Evolutionary conservation across 1,140 invertebrate species (phyloP), one percentile per base, ranked within the genome.

Genomic region (Panagrolaimus sp.): DNA sequence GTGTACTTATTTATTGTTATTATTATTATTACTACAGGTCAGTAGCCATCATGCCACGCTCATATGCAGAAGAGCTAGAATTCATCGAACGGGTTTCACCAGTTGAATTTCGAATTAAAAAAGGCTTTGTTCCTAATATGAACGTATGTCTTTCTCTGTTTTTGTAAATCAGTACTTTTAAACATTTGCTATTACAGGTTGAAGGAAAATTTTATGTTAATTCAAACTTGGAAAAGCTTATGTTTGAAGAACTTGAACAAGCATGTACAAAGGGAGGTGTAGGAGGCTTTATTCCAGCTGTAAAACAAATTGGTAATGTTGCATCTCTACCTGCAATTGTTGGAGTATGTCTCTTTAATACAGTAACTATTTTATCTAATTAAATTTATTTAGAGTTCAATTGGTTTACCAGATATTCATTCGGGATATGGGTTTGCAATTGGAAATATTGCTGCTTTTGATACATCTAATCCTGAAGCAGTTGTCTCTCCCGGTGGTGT

Each of bases 301-400:
- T 99, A 70, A 98, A 98, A 87, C 96, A 99, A 86, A 98, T 99
- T 78, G 96, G 93, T 0, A 99, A 99, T 88, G 96, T 99, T 53
- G 96, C 96, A 61, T 93, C 96, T 7, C 85, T 99, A 45, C 96
- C 96, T 61, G 96, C 95, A 3, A 98, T 99, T 76, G 94, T 99
- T 62, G 92, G 92, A 51, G 84, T 86, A 79, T 71, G 77, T 81
- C 7, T 44, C 62, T 46, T 27, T 23, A 43, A 0, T 11, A 13
- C n/a, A 92, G 90, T 8, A 87, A 11, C n/a, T n/a, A n/a, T n/a
- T n/a, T n/a, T n/a, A n/a, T n/a, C n/a, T 92, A 47, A 69, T 62
- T 25, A 48, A 65, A 63, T 63, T 72, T 64, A 76, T 81, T 69
- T 71, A 86, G 84, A 81, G 83, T 71, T 88, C 88, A 8, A 85